Evolutionary conservation across 2,888 invertebrate genomes (phyloP), one percentile per base, ranked within the genome.

Genomic region (Scaptomyza parva): DNA sequence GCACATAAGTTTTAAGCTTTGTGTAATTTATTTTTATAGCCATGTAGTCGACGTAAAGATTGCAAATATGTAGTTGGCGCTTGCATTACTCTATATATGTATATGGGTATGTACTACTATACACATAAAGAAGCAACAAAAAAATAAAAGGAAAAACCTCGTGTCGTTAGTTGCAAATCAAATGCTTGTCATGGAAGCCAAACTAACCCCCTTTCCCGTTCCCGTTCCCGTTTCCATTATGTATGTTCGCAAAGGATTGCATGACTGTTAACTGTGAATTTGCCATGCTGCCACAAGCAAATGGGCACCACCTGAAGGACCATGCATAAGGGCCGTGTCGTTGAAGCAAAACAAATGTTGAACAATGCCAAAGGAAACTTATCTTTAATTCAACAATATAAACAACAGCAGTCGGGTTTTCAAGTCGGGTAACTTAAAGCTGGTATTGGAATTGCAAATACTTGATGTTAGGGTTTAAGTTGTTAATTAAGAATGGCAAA

Each of bases 1-100:
- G 78, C 87, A 86, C 87, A 85, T 82, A 82, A 85, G 76, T 82
- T 82, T 82, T 87, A 87, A 87, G 82, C 82, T 82, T 61, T 66
- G 76, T 78, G 87, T 87, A 82, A 82, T 82, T 82, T 82, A 82
- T 84, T 82, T 82, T 82, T 82, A 82, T 82, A 64, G 81, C 87
- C 87, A 33, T 71, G 81, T 77, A 77, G 78, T 51, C 75, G 81
- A 81, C 85, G 71, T 86, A 75, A 81, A 81, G 85, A 86, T 81
- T 82, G 85, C 87, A 86, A 86, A 86, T 84, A 72, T 84, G 81
- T 84, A 77, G 74, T 84, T 80, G 82, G 11, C 61, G 60, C 59
- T 76, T 39, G 47, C 59, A 22, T 11, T 39, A 22, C 48, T 35
- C 39, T 26, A 43, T 33, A 14, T n/a, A 20, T 11, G 18, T 39